phyloP scores from a whole-genome alignment of 2,888 invertebrate species.

The Drepana falcataria region DNA sequence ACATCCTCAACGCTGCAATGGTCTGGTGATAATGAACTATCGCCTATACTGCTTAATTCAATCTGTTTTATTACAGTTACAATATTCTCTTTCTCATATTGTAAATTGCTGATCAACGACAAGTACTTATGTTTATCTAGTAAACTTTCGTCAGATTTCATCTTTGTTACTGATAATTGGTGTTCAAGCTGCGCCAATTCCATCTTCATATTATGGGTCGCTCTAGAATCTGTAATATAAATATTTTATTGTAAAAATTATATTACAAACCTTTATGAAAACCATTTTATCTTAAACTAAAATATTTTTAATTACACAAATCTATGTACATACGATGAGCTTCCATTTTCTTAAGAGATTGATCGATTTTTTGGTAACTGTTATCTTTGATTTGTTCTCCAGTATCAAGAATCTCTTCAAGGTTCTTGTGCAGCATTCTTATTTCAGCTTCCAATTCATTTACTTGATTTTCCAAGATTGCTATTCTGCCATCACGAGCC shows the following conservation, averaged over 20 bases:
- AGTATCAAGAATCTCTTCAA: conserved; percentile 41
- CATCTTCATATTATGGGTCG: conserved; percentile 66
- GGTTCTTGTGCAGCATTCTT: conserved; percentile 37
- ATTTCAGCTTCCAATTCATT: conserved; percentile 62
- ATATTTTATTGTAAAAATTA: not conserved
- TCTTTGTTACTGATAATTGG: conserved; percentile 40
- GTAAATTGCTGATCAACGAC: conserved; percentile 39
- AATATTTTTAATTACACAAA: not conserved
- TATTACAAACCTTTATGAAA: no score
- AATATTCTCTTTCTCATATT: conserved; percentile 51
- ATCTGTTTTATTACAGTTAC: conserved; percentile 52
- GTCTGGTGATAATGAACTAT: conserved; percentile 41
- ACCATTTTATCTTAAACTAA: no score
- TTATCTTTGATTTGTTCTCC: conserved; percentile 51
- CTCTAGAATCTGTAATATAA: conserved; percentile 53
- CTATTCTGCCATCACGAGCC: conserved; percentile 51
- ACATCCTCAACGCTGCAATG: conserved; percentile 44
- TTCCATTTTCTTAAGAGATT: conserved; percentile 50
- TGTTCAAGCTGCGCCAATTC: conserved; percentile 54
- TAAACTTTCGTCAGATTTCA: conserved; percentile 36
- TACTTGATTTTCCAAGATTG: conserved; percentile 60
- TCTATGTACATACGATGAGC: conserved; percentile 54
- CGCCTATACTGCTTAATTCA: conserved; percentile 53
- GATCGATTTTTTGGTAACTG: conserved; percentile 42
- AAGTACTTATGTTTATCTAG: conserved; percentile 40